Evolutionary conservation across 2,797 vertebrate species (phyloP), one percentile per base, ranked within the genome.

Genomic region (Chanos chanos): DNA sequence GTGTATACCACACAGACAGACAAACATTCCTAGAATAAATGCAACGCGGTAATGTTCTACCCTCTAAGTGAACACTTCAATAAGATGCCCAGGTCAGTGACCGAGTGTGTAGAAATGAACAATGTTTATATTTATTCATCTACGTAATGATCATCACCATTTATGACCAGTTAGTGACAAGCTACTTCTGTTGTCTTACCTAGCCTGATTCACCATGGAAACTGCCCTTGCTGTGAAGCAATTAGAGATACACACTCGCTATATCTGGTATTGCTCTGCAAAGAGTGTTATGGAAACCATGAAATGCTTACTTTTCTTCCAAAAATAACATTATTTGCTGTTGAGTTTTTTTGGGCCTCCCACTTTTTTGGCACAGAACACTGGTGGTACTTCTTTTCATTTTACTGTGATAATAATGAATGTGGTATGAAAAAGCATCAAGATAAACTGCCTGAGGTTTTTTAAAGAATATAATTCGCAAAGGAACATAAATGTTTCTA

Each of bases 351-450:
- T 44, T 45, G 52, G 1, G 71, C 68, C 66, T 78, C 72, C 77
- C 70, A 41, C 15, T 67, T 54, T 56, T 65, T 45, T 28, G 66
- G 60, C 66, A 9, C 33, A 1, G 27, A 52, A 51, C 54, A 53
- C 28, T 67, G 61, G n/a, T 30, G 63, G 79, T 66, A 50, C 44
- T 31, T 71, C 52, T 59, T 55, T 73, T 74, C 40, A 64, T 64
- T 68, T 55, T 53, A 47, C 49, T 71, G 66, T 70, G 72, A 81
- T 66, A 72, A 68, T 51, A 72, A 75, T 73, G 49, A 68, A 66
- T 53, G 34, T 28, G 19, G 41, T 60, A 61, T 63, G 24, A 73
- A 64, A 73, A 73, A 27, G 66, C 48, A 74, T 79, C 61, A 33
- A 31, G 22, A 76, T 66, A 62, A 48, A 57, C 52, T 58, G 65